Percentiles rank a stretch among this genome's conserved stretches.
Conservation (phyloP, 2,888 invertebrate species). For the Coleophora flavipennella region DNA sequence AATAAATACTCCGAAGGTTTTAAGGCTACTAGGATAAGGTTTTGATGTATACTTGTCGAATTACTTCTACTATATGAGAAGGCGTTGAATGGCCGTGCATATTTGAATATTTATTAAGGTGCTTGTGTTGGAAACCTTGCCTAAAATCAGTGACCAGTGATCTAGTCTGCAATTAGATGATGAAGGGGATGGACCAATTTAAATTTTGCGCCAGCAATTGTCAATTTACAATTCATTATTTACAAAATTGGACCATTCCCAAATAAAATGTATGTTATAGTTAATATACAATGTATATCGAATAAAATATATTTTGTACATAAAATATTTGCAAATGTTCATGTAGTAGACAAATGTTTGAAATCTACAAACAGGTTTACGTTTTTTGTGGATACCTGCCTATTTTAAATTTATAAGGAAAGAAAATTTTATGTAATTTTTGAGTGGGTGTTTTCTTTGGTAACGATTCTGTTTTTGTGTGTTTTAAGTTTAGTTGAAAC, state of each 20-base stretch:
- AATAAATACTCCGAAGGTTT: slow-evolving; percentile 50
- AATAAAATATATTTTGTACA: slow-evolving; percentile 45
- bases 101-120: slow-evolving; percentile 23
- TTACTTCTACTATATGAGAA: slow-evolving; percentile 31
- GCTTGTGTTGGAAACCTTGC: slow-evolving; percentile 38
- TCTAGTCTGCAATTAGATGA: slow-evolving; percentile 55
- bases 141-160: slow-evolving; percentile 61
- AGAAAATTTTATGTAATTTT: slow-evolving; percentile 16
- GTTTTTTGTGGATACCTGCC: no score
- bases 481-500: no score
- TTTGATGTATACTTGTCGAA: slow-evolving; percentile 44
- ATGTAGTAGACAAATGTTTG: slow-evolving; percentile 19
- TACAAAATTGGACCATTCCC: slow-evolving; percentile 5
- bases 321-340: slow-evolving; percentile 31
- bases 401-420: slow-evolving; percentile 8
- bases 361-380: no score
- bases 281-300: slow-evolving; percentile 24
- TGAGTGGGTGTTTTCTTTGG: background rate
- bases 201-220: background rate
- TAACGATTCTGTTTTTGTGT: background rate
- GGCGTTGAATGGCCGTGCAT: slow-evolving; percentile 24
- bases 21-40: slow-evolving; percentile 21
- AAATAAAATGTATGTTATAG: slow-evolving; percentile 1
- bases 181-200: slow-evolving; percentile 35
- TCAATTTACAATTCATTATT: no score